A percentile compares a stretch with the other conserved stretches of the same genome.
Evolutionary conservation across 2,797 vertebrate genomes (phyloP).

Genomic region (Cynopterus sphinx): DNA sequence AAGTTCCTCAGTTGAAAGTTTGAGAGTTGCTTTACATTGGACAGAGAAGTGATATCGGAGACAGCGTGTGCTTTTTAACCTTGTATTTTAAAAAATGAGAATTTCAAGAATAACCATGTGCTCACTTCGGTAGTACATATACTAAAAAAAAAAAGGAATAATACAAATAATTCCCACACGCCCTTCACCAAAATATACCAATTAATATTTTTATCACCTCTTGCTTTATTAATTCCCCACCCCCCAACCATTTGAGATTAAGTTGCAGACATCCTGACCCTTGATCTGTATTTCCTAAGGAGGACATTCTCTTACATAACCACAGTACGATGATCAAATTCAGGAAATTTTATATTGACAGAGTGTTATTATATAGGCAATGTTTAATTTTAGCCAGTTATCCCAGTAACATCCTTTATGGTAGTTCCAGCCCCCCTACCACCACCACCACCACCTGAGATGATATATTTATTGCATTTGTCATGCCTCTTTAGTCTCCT

Average conservation of each 20-base stretch:
- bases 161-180: neutral
- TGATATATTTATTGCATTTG: neutral
- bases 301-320: neutral
- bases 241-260: neutral
- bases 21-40: neutral
- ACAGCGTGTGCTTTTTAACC: neutral
- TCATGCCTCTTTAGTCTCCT: neutral
- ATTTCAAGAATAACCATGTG: neutral
- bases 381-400: neutral
- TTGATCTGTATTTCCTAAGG: constrained; percentile 25
- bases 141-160: too few relatives aligned
- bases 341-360: neutral
- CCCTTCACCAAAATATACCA: neutral
- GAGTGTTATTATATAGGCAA: neutral
- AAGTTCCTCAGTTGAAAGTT: neutral
- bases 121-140: too few relatives aligned
- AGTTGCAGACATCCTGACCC: neutral
- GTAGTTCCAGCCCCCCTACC: too few relatives aligned
- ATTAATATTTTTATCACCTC: neutral
- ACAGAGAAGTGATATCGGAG: neutral
- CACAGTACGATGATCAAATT: neutral
- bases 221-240: neutral
- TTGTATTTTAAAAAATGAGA: constrained; percentile 28
- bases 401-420: neutral
- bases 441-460: neutral